Evolutionary conservation across 2,113 vertebrate genomes (phyloP).

Genomic region (Geococcyx californianus): DNA sequence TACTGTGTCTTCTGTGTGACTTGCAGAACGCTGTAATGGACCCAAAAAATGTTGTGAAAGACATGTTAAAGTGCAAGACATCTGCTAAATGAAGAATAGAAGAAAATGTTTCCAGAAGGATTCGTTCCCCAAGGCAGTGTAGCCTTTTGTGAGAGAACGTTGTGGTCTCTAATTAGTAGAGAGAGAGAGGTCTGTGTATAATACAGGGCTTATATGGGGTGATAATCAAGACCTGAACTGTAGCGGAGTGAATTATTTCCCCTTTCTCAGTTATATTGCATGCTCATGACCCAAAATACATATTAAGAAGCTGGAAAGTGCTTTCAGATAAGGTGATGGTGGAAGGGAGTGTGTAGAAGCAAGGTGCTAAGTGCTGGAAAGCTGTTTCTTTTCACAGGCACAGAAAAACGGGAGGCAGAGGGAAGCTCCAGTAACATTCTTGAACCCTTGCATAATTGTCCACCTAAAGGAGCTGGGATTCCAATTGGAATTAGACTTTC

Average conservation of each 20-base stretch:
- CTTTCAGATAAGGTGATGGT: not conserved
- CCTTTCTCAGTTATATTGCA: not conserved
- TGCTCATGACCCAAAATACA: accelerated
- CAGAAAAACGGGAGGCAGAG: not conserved
- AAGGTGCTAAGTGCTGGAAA: not conserved
- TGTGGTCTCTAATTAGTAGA: not conserved
- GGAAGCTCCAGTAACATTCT: not conserved
- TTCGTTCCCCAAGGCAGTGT: not conserved
- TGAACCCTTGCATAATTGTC: not conserved
- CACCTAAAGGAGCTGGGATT: not conserved
- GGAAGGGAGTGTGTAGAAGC: not conserved
- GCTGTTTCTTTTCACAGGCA: not conserved
- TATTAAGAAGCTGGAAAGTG: not conserved
- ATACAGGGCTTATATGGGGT: not conserved
- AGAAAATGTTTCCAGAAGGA: not conserved
- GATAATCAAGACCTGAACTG: accelerated
- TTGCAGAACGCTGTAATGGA: not conserved
- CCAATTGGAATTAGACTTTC: not conserved
- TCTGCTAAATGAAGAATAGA: not conserved
- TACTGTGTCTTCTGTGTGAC: not conserved
- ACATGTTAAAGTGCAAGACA: not conserved
- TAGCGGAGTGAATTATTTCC: not conserved
- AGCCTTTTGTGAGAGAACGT: not conserved
- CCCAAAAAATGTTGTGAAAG: not conserved
- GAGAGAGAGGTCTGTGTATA: not conserved